phyloP scores from a whole-genome alignment of 1,140 invertebrate species.

The Pseudomyrmex sp. region DNA sequence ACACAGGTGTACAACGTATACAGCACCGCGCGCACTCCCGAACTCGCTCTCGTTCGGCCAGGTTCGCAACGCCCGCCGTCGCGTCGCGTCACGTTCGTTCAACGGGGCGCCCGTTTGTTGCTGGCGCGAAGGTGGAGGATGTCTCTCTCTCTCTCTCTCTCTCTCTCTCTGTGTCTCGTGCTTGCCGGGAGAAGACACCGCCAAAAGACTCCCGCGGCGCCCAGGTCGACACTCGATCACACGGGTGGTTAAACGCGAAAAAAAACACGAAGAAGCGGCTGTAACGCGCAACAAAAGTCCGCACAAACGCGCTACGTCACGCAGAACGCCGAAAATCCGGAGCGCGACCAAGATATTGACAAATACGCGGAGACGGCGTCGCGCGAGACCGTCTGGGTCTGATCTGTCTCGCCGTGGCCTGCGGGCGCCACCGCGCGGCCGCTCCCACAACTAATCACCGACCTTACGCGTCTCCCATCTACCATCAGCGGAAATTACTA shows the following conservation, averaged over 20 bases:
- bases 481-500: not conserved
- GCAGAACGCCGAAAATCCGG: slow-evolving; percentile 65
- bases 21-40: slow-evolving; percentile 16
- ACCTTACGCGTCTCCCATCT: not conserved
- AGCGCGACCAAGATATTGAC: slow-evolving; percentile 74
- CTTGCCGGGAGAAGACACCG: not conserved
- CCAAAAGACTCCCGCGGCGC: not conserved
- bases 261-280: not conserved
- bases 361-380: slow-evolving; percentile 76
- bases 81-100: slow-evolving; percentile 12
- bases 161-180: too few species aligned
- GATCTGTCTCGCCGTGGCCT: slow-evolving; percentile 23
- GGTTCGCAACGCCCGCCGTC: slow-evolving; percentile 31
- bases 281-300: not conserved
- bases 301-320: slow-evolving; percentile 20
- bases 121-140: not conserved
- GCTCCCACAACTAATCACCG: not conserved
- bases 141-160: too few species aligned
- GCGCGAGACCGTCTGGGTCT: slow-evolving; percentile 72
- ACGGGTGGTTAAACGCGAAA: too few species aligned
- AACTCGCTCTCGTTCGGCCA: slow-evolving; percentile 37
- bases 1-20: slow-evolving; percentile 3
- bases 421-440: slow-evolving; percentile 58
- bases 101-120: not conserved
- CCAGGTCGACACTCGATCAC: not conserved